Conservation (phyloP, 1,140 invertebrate species). For the Drosophila neocordata region DNA sequence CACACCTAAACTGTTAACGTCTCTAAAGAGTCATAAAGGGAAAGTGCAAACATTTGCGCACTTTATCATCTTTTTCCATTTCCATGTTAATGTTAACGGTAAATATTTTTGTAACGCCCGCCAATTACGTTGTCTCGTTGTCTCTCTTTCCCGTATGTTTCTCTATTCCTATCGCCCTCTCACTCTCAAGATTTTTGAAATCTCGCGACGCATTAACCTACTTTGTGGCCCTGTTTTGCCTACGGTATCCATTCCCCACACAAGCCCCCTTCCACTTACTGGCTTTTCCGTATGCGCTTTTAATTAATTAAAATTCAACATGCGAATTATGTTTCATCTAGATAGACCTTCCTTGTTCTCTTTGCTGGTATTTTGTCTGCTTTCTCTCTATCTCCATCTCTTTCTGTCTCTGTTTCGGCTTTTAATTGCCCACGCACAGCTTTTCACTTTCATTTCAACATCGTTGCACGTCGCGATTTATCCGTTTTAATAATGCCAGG, state of each 20-base stretch:
- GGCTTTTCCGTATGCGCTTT: conserved; percentile 32
- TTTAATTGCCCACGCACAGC: conserved; percentile 79
- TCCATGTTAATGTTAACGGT: conserved; percentile 62
- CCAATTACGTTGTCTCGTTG: conserved; percentile 66
- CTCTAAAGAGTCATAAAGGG: conserved; percentile 76
- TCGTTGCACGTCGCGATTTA: conserved; percentile 73
- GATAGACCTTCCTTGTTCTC: conserved; percentile 34
- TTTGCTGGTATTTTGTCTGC: conserved; percentile 25
- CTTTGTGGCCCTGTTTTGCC: conserved; percentile 32
- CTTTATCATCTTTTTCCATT: conserved; percentile 78
- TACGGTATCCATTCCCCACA: not conserved
- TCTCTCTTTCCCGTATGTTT: no score
- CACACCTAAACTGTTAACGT: conserved; percentile 52
- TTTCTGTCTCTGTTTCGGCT: conserved; percentile 28
- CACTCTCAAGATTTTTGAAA: conserved; percentile 1
- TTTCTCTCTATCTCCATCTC: conserved; percentile 9
- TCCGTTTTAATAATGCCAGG: conserved; percentile 73
- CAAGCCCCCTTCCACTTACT: not conserved
- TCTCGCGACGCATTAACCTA: conserved; percentile 64
- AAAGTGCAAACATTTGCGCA: conserved; percentile 80
- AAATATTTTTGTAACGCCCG: conserved; percentile 78
- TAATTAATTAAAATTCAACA: conserved; percentile 80
- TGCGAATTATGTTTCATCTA: conserved; percentile 69
- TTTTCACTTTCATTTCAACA: conserved; percentile 73
- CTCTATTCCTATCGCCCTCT: not conserved